A percentile compares a stretch with the other conserved stretches of the same genome.
Conservation (phyloP, 1,140 invertebrate species). For the Marisa cornuarietis region DNA sequence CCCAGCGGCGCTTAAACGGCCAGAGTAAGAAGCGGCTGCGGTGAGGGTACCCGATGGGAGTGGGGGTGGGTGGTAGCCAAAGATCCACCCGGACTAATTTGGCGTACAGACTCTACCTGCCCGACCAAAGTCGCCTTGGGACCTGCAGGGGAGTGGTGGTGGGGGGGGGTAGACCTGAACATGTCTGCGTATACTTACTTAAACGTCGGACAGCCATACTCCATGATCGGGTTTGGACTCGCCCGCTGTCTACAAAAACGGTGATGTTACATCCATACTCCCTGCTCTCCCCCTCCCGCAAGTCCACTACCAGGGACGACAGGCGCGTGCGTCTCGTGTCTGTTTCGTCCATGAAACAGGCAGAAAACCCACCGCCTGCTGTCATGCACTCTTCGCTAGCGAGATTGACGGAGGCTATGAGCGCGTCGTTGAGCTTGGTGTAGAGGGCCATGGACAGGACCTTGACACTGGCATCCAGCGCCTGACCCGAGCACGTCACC, state of each 20-base stretch:
- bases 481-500: conserved; percentile 13
- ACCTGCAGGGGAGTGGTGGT: neutral
- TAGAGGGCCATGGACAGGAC: conserved; percentile 11
- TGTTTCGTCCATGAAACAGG: neutral
- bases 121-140: too few relatives aligned
- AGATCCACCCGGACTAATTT: too few relatives aligned
- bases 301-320: conserved; percentile 8
- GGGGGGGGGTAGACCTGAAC: neutral
- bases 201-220: neutral
- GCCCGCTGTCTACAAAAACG: neutral
- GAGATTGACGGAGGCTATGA: conserved; percentile 17
- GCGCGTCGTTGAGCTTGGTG: neutral
- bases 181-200: neutral
- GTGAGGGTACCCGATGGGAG: too few relatives aligned
- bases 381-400: conserved; percentile 12
- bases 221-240: neutral
- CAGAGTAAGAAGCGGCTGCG: too few relatives aligned
- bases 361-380: neutral
- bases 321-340: neutral
- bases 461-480: conserved; percentile 15
- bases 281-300: neutral
- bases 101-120: too few relatives aligned
- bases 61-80: too few relatives aligned
- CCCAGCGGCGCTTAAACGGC: too few relatives aligned
- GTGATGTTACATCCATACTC: conserved; percentile 7